A percentile compares a stretch with the other conserved stretches of the same genome.
These are phyloP conservation scores for Dusona sp. DNA, from an alignment of 2,888 invertebrate genomes.

Conservation along the genomic window DNA sequence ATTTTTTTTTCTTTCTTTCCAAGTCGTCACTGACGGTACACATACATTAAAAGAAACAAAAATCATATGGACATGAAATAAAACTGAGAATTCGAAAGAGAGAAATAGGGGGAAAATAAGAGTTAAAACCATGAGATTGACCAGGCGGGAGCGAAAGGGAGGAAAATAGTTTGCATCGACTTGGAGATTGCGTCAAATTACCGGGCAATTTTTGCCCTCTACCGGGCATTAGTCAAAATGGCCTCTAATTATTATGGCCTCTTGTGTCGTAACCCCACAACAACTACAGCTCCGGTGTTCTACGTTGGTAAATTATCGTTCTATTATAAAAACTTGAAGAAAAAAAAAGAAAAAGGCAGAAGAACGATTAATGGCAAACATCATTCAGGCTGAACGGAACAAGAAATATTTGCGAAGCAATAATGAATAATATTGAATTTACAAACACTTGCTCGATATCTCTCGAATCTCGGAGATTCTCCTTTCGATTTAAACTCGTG, in stretches of 20 bases:
- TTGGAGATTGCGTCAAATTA: slow-evolving; percentile 73
- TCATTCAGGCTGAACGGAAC: neutral
- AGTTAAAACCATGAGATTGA: slow-evolving; percentile 43
- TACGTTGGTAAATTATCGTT: slow-evolving; percentile 11
- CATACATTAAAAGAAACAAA: slow-evolving; percentile 15
- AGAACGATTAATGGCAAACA: neutral
- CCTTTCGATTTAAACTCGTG: neutral
- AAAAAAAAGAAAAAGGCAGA: neutral
- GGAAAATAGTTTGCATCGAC: slow-evolving; percentile 67
- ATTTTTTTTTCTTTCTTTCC: slow-evolving; percentile 36
- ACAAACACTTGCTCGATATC: neutral
- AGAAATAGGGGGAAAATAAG: slow-evolving; percentile 50
- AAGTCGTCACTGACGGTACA: neutral
- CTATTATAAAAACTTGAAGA: neutral
- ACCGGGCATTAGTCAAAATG: slow-evolving; percentile 69
- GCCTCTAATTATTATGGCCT: slow-evolving; percentile 69
- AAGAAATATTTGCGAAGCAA: neutral
- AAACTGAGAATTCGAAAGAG: slow-evolving; percentile 35
- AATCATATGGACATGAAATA: slow-evolving; percentile 14
- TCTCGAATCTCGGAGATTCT: neutral
- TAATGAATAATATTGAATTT: neutral
- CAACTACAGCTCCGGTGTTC: slow-evolving; percentile 47
- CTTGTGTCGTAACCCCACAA: slow-evolving; percentile 64
- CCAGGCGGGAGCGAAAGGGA: slow-evolving; percentile 26
- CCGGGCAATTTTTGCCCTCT: slow-evolving; percentile 70